Evolutionary conservation across 2,797 vertebrate species (phyloP), one percentile per base, ranked within the genome.

Genomic region (Rhodeus uyekii): DNA sequence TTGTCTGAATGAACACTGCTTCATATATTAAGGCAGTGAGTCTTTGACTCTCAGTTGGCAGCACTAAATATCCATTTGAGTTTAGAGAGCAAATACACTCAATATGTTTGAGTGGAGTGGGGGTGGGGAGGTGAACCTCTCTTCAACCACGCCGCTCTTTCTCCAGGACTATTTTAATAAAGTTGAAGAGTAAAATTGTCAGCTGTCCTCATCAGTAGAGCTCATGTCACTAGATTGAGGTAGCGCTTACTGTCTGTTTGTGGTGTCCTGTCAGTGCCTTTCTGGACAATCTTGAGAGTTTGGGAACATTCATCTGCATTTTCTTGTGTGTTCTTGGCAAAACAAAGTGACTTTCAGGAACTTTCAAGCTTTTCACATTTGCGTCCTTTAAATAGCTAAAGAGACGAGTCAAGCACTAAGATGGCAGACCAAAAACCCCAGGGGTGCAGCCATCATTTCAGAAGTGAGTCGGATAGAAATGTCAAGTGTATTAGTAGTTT

Each of bases 341-440:
- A n/a, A 60, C 39, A 74, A 75, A 81, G 36, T 50, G 58, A 73
- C 58, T 74, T 53, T 36, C 19, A 34, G 38, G n/a, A 36, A 61
- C 32, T 34, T 80, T 61, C n/a, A 64, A 48, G 60, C 48, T 39
- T 74, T 29, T 64, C 18, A 69, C 55, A 69, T 53, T 50, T 74
- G 60, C 34, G 18, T 74, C 80, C 12, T 50, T 50, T 81, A 75
- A 53, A 81, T 74, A 61, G 71, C 60, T 42, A 74, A 74, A 38
- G 34, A 75, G 27, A 65, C 44, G 50, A 80, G 67, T 46, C 68
- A 16, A 63, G 58, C 64, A 29, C 44, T 65, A 74, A 53, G 60
- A 65, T 55, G 48, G 65, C 32, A 74, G 10, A 64, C 22, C 53
- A 29, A 38, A 64, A 64, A 39, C 5, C 29, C 14, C 58, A 60